Evolutionary conservation across 92 coral and sea anemone genomes (phyloP).

Genomic region (Heliopora coerulea): DNA sequence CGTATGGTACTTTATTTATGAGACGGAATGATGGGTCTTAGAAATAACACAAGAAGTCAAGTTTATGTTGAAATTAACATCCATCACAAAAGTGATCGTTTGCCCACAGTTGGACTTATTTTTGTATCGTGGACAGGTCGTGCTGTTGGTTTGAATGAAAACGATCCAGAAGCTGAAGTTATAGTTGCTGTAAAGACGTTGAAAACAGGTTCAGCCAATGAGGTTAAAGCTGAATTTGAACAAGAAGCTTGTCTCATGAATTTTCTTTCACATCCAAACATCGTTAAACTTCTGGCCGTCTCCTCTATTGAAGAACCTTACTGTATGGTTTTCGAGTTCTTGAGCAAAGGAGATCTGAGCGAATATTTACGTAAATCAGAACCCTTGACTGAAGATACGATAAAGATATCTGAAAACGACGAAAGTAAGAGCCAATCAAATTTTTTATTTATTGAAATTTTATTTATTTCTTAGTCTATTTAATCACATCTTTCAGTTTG

Average conservation of each 20-base stretch:
- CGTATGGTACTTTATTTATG: no score
- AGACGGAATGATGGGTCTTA: no score
- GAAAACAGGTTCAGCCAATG: conserved; percentile 82
- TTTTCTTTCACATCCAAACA: conserved; percentile 74
- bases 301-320: conserved; percentile 95
- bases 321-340: conserved; percentile 96
- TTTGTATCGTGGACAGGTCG: no score
- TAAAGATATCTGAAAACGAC: conserved; percentile 40
- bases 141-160: conserved; percentile 70
- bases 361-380: conserved; percentile 80
- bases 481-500: no score
- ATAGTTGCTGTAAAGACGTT: conserved; percentile 88
- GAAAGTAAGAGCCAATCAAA: conserved; percentile 62
- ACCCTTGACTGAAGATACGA: conserved; percentile 62
- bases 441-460: no score
- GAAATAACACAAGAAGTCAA: no score
- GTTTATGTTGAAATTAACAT: no score
- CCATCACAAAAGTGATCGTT: no score
- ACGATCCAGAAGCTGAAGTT: conserved; percentile 64
- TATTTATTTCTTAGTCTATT: no score
- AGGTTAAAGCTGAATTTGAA: conserved; percentile 79
- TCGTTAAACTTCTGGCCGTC: conserved; percentile 83
- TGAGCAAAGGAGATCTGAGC: conserved; percentile 89
- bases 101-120: no score
- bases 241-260: conserved; percentile 90